Evolutionary conservation across 2,888 invertebrate species (phyloP).

Genomic region (Drosophila paracracens): DNA sequence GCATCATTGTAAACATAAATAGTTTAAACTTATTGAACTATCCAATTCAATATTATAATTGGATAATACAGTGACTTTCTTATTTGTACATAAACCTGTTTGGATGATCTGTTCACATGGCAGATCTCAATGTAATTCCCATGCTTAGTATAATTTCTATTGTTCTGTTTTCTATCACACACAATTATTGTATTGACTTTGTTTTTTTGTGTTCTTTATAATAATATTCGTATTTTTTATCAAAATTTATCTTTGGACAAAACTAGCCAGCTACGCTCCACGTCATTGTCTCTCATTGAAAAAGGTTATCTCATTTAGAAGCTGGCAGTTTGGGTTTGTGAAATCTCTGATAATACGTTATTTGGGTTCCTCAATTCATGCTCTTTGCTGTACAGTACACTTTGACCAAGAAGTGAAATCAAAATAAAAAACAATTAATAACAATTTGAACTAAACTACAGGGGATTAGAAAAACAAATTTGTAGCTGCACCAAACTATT

Average conservation of each 20-base stretch:
- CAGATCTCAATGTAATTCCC: slow-evolving; percentile 58
- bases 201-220: slow-evolving; percentile 5
- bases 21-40: slow-evolving; percentile 37
- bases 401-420: slow-evolving; percentile 54
- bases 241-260: slow-evolving; percentile 24
- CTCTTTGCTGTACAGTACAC: slow-evolving; percentile 23
- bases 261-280: slow-evolving; percentile 21
- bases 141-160: slow-evolving; percentile 46
- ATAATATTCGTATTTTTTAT: slow-evolving; percentile 41
- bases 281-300: slow-evolving; percentile 23
- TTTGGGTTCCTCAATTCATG: slow-evolving; percentile 9
- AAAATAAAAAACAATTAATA: slow-evolving; percentile 53
- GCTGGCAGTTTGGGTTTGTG: slow-evolving; percentile 31
- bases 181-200: slow-evolving; percentile 28
- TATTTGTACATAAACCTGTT: slow-evolving; percentile 72
- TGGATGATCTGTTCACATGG: slow-evolving; percentile 52
- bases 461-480: slow-evolving; percentile 30
- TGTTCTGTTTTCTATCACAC: slow-evolving; percentile 72
- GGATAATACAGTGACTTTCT: slow-evolving; percentile 35
- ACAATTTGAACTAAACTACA: slow-evolving; percentile 46
- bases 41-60: slow-evolving; percentile 30
- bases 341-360: slow-evolving; percentile 33
- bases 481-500: slow-evolving; percentile 60
- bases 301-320: slow-evolving; percentile 7
- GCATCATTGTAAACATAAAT: slow-evolving; percentile 71